These are phyloP conservation scores for Syndactyla subalaris DNA, from an alignment of 2,797 vertebrate species.

Conservation along the genomic window DNA sequence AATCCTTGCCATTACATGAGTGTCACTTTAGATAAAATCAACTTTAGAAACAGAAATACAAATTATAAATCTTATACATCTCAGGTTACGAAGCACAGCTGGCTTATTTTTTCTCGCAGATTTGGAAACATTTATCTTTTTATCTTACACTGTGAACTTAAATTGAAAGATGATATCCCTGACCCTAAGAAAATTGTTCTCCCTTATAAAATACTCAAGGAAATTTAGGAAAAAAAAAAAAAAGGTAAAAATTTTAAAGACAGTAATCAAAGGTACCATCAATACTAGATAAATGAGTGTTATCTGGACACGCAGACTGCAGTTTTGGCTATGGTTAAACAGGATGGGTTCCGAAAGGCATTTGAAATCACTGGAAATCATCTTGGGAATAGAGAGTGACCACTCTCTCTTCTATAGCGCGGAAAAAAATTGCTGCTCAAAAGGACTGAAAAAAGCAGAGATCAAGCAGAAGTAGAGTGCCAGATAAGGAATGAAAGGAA, in stretches of 20 bases:
- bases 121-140: neutral
- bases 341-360: neutral
- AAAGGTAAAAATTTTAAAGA: neutral
- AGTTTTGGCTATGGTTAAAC: neutral
- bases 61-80: neutral
- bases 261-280: neutral
- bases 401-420: neutral
- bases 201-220: neutral
- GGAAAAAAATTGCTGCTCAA: neutral
- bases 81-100: neutral
- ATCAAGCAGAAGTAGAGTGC: neutral
- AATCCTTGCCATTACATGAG: neutral
- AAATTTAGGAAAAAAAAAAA: neutral
- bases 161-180: neutral
- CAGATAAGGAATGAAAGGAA: neutral
- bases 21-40: neutral
- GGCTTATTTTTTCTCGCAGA: neutral
- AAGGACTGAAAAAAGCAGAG: neutral
- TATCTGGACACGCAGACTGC: neutral
- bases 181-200: neutral
- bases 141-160: neutral
- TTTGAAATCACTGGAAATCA: neutral
- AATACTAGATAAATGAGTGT: neutral
- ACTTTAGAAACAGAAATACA: neutral
- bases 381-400: neutral